Evolutionary conservation across 2,888 invertebrate species (phyloP), one percentile per base, ranked within the genome.

Genomic region (Mimas tiliae): DNA sequence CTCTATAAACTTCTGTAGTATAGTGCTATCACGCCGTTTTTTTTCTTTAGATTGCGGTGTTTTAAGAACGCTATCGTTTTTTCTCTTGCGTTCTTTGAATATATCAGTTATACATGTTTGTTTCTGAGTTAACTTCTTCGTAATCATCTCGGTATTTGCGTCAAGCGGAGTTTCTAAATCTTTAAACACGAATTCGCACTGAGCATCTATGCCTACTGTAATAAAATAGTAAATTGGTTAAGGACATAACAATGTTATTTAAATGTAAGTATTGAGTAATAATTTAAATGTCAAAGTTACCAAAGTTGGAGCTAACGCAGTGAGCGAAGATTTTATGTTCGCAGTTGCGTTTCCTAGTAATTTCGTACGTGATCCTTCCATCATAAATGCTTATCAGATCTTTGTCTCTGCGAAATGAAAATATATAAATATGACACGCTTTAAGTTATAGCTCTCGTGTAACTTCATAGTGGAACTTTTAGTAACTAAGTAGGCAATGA

Each of bases 271-370:
- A 0, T 4, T 42, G 52, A 52, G 33, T 53, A 50, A 34, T n/a
- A 63, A 66, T 51, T 42, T 21, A 65, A 42, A 67, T 51, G 65
- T 16, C 47, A 53, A 27, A 75, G 77, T 84, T 84, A 95, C 95
- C 95, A 85, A 94, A 94, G 71, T 82, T 89, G 58, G 95, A 94
- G 75, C 95, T 95, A 58, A 96, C 89, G 69, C 95, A 94, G 78
- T 95, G 89, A 27, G 91, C 94, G 65, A 83, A 81, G 66, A 96
- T 84, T 75, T 88, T 90, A 69, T 94, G 87, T 71, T 93, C 89
- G 62, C 78, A 80, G 33, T 70, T 75, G 64, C 87, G 84, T 74
- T 88, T 87, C 67, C 94, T 82, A 45, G 84, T 83, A 51, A 95
- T 79, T 72, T 85, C 83, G 75, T 88, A 89, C 12, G 77, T 83